Percentiles rank a stretch among this genome's conserved stretches.
Evolutionary conservation across 2,888 invertebrate species (phyloP).

Genomic region (Cynaeus angustus): DNA sequence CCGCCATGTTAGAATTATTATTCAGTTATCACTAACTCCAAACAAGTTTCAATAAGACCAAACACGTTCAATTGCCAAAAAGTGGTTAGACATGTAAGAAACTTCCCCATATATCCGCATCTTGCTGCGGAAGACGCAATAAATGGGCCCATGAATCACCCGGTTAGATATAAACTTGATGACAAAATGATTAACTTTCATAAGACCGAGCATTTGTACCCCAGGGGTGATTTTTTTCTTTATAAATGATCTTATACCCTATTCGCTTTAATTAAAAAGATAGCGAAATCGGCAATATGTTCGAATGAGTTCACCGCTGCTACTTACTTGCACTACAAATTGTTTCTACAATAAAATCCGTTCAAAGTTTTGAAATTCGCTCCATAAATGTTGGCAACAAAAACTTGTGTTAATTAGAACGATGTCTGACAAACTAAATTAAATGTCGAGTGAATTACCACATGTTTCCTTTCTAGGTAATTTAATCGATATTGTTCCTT

Average conservation of each 20-base stretch:
- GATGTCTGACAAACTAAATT: too few species aligned
- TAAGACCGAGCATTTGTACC: slow-evolving; percentile 34
- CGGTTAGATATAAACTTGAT: slow-evolving; percentile 39
- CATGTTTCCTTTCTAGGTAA: too few species aligned
- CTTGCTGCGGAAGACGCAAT: slow-evolving; percentile 31
- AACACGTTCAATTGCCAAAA: slow-evolving; percentile 7
- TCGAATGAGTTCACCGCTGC: not conserved
- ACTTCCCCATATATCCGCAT: slow-evolving; percentile 18
- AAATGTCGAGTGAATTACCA: too few species aligned
- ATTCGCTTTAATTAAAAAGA: slow-evolving; percentile 33
- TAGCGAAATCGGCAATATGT: not conserved
- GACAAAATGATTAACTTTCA: slow-evolving; percentile 42
- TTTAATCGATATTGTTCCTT: too few species aligned
- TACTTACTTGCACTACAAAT: not conserved
- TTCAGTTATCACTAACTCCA: slow-evolving; percentile 5
- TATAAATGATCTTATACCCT: slow-evolving; percentile 19
- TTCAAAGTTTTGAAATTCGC: too few species aligned
- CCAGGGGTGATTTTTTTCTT: slow-evolving; percentile 23
- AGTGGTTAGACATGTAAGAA: slow-evolving; percentile 31
- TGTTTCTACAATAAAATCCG: not conserved
- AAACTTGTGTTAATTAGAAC: too few species aligned
- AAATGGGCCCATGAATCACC: slow-evolving; percentile 40
- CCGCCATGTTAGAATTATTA: slow-evolving; percentile 25
- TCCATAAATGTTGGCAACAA: too few species aligned
- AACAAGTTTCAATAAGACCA: slow-evolving; percentile 14